A percentile compares a stretch with the other conserved stretches of the same genome.
Evolutionary conservation across 2,888 invertebrate species (phyloP).

Genomic region (Acrobasis consociella): DNA sequence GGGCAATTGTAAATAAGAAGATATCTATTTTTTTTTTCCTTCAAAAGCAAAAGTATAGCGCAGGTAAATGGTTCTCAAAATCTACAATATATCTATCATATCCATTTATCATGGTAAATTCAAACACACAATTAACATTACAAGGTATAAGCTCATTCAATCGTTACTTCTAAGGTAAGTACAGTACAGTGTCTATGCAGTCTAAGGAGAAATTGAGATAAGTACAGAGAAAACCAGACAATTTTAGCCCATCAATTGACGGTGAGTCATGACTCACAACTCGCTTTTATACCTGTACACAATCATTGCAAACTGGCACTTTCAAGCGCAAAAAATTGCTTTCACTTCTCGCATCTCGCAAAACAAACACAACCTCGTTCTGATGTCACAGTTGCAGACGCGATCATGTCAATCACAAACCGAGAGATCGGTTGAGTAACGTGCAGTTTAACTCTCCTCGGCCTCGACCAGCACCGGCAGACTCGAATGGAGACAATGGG

Average conservation of each 20-base stretch:
- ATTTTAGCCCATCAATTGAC: constrained; percentile 12
- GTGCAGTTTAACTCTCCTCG: constrained; percentile 71
- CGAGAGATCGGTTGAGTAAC: constrained; percentile 43
- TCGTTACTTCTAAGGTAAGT: not conserved
- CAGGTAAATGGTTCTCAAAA: not conserved
- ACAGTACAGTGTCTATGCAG: not conserved
- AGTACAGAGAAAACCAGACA: constrained; percentile 6
- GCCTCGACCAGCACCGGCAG: constrained; percentile 84
- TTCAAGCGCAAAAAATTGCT: constrained; percentile 67
- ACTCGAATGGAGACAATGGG: constrained; percentile 73
- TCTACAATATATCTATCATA: not conserved
- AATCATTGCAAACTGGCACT: constrained; percentile 50
- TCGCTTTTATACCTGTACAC: constrained; percentile 39
- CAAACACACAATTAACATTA: not conserved
- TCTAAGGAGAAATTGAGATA: not conserved
- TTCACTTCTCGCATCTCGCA: constrained; percentile 74
- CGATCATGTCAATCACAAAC: constrained; percentile 47
- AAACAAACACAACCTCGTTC: constrained; percentile 67
- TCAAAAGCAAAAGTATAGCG: no score
- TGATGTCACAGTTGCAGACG: constrained; percentile 41
- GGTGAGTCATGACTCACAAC: constrained; percentile 40
- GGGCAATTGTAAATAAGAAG: no score
- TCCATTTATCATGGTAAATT: not conserved
- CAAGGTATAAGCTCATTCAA: constrained; percentile 3
- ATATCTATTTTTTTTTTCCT: no score